Evolutionary conservation across 2,797 vertebrate species (phyloP).

Genomic region (Potorous gilbertii): DNA sequence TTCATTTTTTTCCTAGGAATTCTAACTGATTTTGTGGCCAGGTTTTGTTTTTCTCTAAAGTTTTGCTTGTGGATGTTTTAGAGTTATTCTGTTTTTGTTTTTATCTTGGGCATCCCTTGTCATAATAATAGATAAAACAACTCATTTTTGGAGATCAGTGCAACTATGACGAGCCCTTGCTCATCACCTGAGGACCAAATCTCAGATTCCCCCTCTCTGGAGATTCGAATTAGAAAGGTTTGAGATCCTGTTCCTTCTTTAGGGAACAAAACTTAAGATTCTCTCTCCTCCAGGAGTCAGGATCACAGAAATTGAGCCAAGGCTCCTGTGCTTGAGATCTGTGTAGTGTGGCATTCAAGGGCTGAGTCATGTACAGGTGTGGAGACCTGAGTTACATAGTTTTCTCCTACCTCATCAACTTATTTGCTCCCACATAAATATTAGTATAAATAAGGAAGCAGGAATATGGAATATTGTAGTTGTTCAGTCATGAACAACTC

Average conservation of each 20-base stretch:
- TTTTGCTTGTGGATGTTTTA: not conserved
- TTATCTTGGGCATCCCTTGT: not conserved
- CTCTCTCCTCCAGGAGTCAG: not conserved
- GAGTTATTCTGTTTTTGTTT: not conserved
- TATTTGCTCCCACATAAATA: not conserved
- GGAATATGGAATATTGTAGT: not conserved
- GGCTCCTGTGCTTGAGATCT: not conserved
- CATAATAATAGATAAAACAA: not conserved
- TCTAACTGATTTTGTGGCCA: not conserved
- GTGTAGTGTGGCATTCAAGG: not conserved
- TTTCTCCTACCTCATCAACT: not conserved
- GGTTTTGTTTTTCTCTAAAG: not conserved
- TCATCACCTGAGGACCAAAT: not conserved
- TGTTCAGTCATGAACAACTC: not conserved
- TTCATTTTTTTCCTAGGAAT: not conserved
- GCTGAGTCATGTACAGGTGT: not conserved
- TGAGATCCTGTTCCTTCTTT: not conserved
- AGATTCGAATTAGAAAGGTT: not conserved
- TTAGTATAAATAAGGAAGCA: not conserved
- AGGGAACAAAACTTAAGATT: not conserved
- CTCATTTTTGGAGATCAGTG: not conserved
- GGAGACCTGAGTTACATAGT: not conserved
- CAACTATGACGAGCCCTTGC: not conserved
- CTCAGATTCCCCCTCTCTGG: not conserved
- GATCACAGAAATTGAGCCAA: not conserved